A percentile compares a stretch with the other conserved stretches of the same genome.
These are phyloP conservation scores for Apodemus sylvaticus DNA, from an alignment of 2,113 vertebrate genomes.

Conservation along the genomic window DNA sequence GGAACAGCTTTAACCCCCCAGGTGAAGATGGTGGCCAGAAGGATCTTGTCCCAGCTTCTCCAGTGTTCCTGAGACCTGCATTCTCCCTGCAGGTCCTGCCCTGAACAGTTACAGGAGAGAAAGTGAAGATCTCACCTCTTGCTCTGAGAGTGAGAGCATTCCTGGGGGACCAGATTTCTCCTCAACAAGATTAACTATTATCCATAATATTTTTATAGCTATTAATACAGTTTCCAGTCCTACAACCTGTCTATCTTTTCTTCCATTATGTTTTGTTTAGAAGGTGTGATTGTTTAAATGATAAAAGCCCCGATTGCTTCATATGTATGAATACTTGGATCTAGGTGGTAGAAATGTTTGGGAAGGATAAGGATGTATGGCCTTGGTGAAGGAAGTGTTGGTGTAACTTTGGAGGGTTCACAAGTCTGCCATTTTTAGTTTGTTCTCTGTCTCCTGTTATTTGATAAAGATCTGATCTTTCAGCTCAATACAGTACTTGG, in stretches of 20 bases:
- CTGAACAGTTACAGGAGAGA: no score
- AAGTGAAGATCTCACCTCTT: no score
- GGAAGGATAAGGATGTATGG: neutral
- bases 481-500: neutral
- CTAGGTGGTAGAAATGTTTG: neutral
- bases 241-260: neutral
- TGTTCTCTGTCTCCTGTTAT: neutral
- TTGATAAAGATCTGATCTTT: neutral
- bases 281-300: neutral
- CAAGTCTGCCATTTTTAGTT: neutral
- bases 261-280: neutral
- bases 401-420: neutral
- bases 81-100: no score
- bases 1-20: no score
- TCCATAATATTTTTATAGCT: no score
- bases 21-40: no score
- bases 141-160: no score
- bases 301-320: neutral
- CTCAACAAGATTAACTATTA: no score
- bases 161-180: no score
- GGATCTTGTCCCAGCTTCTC: no score
- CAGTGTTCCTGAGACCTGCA: no score
- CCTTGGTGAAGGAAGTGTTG: neutral
- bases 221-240: no score
- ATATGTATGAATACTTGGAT: neutral